Evolutionary conservation across 2,113 vertebrate species (phyloP), one percentile per base, ranked within the genome.

Genomic region (Xiphorhynchus elegans): DNA sequence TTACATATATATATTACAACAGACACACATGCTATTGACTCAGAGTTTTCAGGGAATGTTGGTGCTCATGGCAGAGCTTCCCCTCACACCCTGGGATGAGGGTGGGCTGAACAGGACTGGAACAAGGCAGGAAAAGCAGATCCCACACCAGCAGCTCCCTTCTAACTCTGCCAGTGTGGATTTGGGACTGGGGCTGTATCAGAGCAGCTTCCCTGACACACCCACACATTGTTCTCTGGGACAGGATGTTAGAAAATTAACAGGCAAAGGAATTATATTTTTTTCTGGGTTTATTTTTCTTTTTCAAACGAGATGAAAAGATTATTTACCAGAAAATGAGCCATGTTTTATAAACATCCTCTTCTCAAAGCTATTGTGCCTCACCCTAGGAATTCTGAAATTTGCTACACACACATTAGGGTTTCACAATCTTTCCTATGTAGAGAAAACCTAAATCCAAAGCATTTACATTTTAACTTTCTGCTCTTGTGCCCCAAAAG

Each of bases 161-260:
- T 18, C 74, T 50, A 28, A 72, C 33, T 59, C 25, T 47, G n/a
- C 75, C 72, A 85, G 53, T 5, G 70, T 5, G 17, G 44, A 47
- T 63, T 40, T 18, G 4, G 78, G 79, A 49, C 13, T 4, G 2
- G 63, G 77, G 85, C 21, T 64, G 62, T 15, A 90, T 69, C 85
- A 58, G 82, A n/a, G 15, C 3, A 67, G 82, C 92, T 94, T 90
- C 89, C 93, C 88, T 7, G 59, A 68, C 92, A 91, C 86, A 89
- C 90, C 95, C 89, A 66, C 33, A 60, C 86, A 97, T 83, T 94
- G 90, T 96, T 94, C 88, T 93, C 46, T 4, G 3, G 82, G 49
- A 83, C 92, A 96, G 92, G 92, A 97, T 94, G 92, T 95, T n/a
- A 86, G 66, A 89, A 90, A 90, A 88, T 35, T n/a, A 84, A 73